Evolutionary conservation across 92 coral and sea anemone species (phyloP).

Genomic region (Palythoa heliodiscus): DNA sequence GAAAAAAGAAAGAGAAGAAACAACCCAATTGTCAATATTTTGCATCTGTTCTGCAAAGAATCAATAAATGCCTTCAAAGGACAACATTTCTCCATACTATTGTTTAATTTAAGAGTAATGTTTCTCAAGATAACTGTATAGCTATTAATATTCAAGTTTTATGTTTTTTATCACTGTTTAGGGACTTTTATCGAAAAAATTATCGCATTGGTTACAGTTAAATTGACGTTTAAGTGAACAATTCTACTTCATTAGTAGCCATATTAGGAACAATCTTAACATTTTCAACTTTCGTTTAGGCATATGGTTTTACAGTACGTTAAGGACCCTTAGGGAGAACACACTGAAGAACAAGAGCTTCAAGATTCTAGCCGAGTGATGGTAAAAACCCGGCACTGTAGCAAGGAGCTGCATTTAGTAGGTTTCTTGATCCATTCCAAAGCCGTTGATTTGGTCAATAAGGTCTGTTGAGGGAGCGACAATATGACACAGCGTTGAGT

Average conservation of each 20-base stretch:
- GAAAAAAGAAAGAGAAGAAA: neutral
- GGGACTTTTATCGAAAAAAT: neutral
- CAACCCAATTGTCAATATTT: neutral
- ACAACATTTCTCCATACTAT: conserved; percentile 29
- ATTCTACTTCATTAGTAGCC: neutral
- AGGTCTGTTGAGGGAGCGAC: conserved; percentile 47
- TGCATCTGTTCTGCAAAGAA: neutral
- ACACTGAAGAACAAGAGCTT: conserved; percentile 35
- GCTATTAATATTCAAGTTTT: neutral
- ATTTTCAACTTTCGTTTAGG: conserved; percentile 8
- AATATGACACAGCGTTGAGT: conserved; percentile 42
- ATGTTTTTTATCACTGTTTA: neutral
- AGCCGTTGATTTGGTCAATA: conserved; percentile 39
- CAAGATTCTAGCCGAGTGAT: conserved; percentile 34
- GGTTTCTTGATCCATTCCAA: conserved; percentile 47
- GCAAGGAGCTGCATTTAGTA: conserved; percentile 49
- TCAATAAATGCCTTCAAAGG: conserved; percentile 14
- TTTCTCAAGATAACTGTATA: neutral
- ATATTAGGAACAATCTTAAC: neutral
- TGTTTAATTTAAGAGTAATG: neutral
- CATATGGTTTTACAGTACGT: conserved; percentile 28
- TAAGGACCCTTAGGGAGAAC: conserved; percentile 4
- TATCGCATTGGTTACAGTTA: neutral
- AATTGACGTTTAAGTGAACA: neutral
- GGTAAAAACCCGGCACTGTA: conserved; percentile 36